Evolutionary conservation across 2,888 invertebrate genomes (phyloP).

Genomic region (Sipunculus nudus): DNA sequence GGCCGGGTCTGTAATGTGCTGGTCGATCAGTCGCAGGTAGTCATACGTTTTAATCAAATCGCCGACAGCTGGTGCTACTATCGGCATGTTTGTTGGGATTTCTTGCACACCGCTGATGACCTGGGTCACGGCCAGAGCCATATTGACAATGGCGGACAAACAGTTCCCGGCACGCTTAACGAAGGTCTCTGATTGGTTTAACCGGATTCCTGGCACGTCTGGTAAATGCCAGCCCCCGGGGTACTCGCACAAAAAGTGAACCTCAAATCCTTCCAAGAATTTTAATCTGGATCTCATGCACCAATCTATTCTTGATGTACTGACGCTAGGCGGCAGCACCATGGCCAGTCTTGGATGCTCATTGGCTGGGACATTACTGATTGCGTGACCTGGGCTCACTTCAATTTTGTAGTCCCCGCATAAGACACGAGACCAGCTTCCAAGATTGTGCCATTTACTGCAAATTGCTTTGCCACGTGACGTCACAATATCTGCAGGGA

Average conservation of each 20-base stretch:
- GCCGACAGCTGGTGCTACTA: slow-evolving; percentile 40
- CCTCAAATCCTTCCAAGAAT: slow-evolving; percentile 47
- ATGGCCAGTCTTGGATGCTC: slow-evolving; percentile 43
- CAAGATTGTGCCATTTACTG: slow-evolving; percentile 45
- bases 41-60: slow-evolving; percentile 46
- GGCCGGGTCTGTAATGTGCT: slow-evolving; percentile 38
- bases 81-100: slow-evolving; percentile 36
- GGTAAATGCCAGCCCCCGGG: slow-evolving; percentile 46
- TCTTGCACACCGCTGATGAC: slow-evolving; percentile 42
- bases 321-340: slow-evolving; percentile 39
- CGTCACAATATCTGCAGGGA: slow-evolving; percentile 32
- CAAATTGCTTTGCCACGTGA: slow-evolving; percentile 41
- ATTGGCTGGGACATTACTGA: slow-evolving; percentile 39
- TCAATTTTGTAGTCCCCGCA: slow-evolving; percentile 41
- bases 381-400: slow-evolving; percentile 22
- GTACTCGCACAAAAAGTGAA: slow-evolving; percentile 45
- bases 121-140: slow-evolving; percentile 45
- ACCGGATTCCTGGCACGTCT: slow-evolving; percentile 41
- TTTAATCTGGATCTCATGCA: slow-evolving; percentile 41
- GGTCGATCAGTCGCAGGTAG: slow-evolving; percentile 43
- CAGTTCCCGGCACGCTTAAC: slow-evolving; percentile 35
- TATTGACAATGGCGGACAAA: slow-evolving; percentile 32
- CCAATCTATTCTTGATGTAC: slow-evolving; percentile 42
- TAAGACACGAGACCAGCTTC: slow-evolving; percentile 44
- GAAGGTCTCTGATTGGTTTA: slow-evolving; percentile 36